Evolutionary conservation across 2,888 invertebrate species (phyloP), one percentile per base, ranked within the genome.

Genomic region (Protodeltote pygarga): DNA sequence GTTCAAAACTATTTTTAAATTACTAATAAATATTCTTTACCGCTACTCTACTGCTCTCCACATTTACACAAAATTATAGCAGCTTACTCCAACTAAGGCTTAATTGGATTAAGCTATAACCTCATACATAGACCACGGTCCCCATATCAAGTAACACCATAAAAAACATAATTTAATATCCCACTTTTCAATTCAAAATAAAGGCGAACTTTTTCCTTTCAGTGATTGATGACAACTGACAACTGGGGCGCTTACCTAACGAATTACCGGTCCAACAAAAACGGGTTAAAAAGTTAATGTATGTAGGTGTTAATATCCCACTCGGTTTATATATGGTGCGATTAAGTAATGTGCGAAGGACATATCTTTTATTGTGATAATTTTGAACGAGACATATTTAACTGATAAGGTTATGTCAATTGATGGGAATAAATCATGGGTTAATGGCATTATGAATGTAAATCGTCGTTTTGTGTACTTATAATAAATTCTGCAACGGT

Each of bases 171-270:
- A 61, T 59, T 65, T 69, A 63, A 62, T 65, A 50, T 60, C 46
- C 59, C 52, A 71, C 61, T 63, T 64, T 61, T 61, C 59, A 51
- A 66, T 59, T 63, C 21, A 60, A 57, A 63, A 69, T 60, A 65
- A 68, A 70, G 46, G 55, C 19, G 27, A 45, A 52, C 49, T 60
- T 71, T 68, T 75, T 71, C 62, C 34, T 28, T 31, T 0, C 21
- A 14, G 51, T 76, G 75, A 76, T 76, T 72, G 72, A 76, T 76
- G 67, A 58, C 37, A 60, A 44, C 34, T 76, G 67, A 58, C 37
- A 60, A 44, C 34, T 40, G 35, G 40, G 37, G 35, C 47, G 44
- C 61, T 64, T 68, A 71, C 68, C 67, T 71, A 54, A 64, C 65
- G 67, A 74, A 75, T 75, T 72, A 73, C 40, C 33, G 63, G 49